Evolutionary conservation across 2,113 vertebrate species (phyloP), one percentile per base, ranked within the genome.

Genomic region (Nematolebias whitei): DNA sequence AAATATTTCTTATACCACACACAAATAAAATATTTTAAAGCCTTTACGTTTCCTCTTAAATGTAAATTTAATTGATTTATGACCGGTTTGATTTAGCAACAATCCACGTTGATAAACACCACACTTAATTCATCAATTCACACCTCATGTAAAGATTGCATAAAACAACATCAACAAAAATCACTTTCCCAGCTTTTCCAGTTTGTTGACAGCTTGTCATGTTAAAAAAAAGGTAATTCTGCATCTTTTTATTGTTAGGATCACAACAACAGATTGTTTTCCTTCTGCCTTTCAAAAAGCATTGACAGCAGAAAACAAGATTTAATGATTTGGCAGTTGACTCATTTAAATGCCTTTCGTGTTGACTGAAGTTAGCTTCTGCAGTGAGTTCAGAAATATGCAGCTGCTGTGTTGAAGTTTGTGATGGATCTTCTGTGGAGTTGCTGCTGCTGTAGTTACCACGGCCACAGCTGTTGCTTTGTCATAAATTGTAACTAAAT

Each of bases 271-370:
- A 74, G 71, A 74, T 69, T 75, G 78, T 82, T 78, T 74, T 69
- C 63, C 60, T 24, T 62, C 63, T 43, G 32, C 54, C 18, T 68
- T 38, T 74, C 63, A 64, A 41, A 64, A 59, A 71, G 29, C 51
- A 48, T 35, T 29, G 53, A 53, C 51, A 63, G 24, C 47, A 49
- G 57, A 67, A 59, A 66, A 83, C 47, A 44, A 2, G 55, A 71
- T 74, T 74, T 82, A 63, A 84, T 82, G 56, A 82, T 82, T 69
- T 84, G 63, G 75, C 78, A 82, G 76, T 68, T 75, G 74, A 72
- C 58, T 79, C 63, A 64, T 71, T 77, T 65, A 57, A 74, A 79
- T 57, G 66, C 63, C 59, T 49, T 24, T 84, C 63, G 53, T 62
- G 35, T 71, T 43, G 54, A n/a, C 13, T 26, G 50, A 39, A 10